A percentile compares a stretch with the other conserved stretches of the same genome.
Evolutionary conservation across 1,140 invertebrate genomes (phyloP).

Genomic region (Eubasilissa regina): DNA sequence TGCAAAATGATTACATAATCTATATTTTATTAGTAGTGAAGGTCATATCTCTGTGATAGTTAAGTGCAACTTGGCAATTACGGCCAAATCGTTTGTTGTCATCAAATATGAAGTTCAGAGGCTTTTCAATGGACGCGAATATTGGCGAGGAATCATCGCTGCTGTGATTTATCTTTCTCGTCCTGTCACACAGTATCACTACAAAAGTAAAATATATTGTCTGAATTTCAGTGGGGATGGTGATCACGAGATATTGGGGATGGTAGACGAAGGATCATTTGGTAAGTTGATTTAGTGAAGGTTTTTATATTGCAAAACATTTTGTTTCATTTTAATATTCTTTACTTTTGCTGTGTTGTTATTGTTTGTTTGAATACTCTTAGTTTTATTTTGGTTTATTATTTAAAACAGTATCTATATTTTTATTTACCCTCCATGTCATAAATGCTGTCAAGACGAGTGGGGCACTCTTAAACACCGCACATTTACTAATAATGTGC

Average conservation of each 20-base stretch:
- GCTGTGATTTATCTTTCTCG: not conserved
- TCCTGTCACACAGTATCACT: not conserved
- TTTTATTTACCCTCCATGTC: no score
- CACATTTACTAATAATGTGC: no score
- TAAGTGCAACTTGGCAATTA: slow-evolving; percentile 48
- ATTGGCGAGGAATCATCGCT: slow-evolving; percentile 3
- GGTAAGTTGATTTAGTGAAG: slow-evolving; percentile 62
- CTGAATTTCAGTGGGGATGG: slow-evolving; percentile 69
- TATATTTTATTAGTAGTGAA: slow-evolving; percentile 51
- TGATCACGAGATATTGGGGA: slow-evolving; percentile 65
- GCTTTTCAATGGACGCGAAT: not conserved
- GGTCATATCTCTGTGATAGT: slow-evolving; percentile 47
- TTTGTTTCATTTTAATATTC: no score
- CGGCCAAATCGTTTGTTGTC: slow-evolving; percentile 51
- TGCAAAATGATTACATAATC: slow-evolving; percentile 65
- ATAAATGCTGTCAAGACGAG: no score
- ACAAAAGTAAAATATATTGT: slow-evolving; percentile 25
- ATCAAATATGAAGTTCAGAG: slow-evolving; percentile 43
- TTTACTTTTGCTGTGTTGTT: no score
- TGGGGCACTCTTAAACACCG: no score
- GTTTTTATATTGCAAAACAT: no score
- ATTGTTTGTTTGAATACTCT: no score
- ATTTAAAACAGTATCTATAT: no score
- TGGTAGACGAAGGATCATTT: slow-evolving; percentile 68
- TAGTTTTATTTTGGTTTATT: no score